These are phyloP conservation scores for Redunca redunca DNA, from an alignment of 2,113 vertebrate genomes.

Conservation along the genomic window DNA sequence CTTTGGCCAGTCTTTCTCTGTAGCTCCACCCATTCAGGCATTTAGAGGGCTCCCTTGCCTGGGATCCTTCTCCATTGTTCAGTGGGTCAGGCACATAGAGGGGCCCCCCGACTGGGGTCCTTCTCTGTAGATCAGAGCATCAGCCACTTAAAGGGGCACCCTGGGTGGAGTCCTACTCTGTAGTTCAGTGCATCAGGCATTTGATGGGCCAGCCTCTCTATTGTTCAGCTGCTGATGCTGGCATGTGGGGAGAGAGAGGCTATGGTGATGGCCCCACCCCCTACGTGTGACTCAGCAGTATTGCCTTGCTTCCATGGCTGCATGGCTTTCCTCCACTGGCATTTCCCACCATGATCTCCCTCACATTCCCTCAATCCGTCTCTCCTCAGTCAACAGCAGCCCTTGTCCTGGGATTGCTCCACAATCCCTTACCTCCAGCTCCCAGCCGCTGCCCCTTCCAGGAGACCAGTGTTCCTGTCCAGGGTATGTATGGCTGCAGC, in stretches of 20 bases:
- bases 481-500: background rate
- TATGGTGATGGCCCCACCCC: background rate
- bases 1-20: background rate
- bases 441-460: background rate
- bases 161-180: background rate
- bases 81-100: background rate
- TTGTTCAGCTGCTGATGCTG: background rate
- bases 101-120: background rate
- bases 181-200: background rate
- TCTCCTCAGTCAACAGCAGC: background rate
- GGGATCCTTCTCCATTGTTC: background rate
- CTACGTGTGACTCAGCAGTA: background rate
- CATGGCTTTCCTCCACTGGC: background rate
- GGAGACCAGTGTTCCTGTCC: background rate
- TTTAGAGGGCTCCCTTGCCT: background rate
- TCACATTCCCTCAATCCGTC: background rate
- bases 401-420: background rate
- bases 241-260: background rate
- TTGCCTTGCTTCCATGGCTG: background rate
- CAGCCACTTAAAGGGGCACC: background rate
- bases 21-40: background rate
- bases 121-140: background rate
- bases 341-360: background rate
- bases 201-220: background rate
- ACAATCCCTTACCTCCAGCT: background rate